Evolutionary conservation across 2,113 vertebrate genomes (phyloP).

Genomic region (Crotalus horridus): DNA sequence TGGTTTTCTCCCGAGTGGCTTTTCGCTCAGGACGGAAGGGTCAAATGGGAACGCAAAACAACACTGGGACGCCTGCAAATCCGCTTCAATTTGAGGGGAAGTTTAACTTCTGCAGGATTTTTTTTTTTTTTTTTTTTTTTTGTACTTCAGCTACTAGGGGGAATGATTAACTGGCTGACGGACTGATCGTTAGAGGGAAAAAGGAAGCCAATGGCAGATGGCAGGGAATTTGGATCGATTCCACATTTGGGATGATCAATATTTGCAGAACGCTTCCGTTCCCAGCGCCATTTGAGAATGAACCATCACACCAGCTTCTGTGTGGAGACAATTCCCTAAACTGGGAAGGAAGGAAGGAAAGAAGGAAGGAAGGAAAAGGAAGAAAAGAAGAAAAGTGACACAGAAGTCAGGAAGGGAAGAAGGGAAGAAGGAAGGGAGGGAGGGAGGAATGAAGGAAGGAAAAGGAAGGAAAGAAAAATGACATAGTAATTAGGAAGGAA

Average conservation of each 20-base stretch:
- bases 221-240: background rate
- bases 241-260: background rate
- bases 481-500: too few relatives aligned
- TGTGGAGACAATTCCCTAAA: background rate
- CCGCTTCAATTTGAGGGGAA: conserved; percentile 46
- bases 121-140: too few relatives aligned
- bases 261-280: background rate
- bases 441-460: too few relatives aligned
- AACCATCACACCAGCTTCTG: background rate
- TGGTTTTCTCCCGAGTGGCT: conserved; percentile 15
- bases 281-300: background rate
- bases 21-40: background rate
- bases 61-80: background rate
- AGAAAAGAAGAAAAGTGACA: too few relatives aligned
- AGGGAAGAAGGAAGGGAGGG: too few relatives aligned
- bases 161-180: conserved; percentile 61
- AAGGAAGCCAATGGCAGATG: background rate
- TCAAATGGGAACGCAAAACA: conserved; percentile 10
- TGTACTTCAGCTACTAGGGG: background rate
- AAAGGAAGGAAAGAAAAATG: too few relatives aligned
- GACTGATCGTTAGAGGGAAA: background rate
- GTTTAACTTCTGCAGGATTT: conserved; percentile 33
- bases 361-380: too few relatives aligned
- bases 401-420: too few relatives aligned
- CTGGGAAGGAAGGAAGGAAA: too few relatives aligned